These are phyloP conservation scores for Chelon labrosus DNA, from an alignment of 2,797 vertebrate genomes.

Conservation along the genomic window DNA sequence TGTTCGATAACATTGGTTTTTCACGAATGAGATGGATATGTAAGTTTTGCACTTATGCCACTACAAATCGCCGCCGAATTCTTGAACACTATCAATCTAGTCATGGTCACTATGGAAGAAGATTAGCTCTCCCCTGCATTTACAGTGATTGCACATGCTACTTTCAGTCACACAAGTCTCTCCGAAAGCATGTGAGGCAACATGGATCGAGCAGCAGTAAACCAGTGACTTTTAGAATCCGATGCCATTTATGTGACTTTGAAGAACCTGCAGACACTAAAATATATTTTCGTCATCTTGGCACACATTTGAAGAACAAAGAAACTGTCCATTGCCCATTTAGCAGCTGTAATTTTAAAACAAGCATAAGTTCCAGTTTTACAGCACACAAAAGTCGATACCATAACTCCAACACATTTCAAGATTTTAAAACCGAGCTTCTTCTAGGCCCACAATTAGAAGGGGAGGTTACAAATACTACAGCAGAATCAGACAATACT, in stretches of 20 bases:
- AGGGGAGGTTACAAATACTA: too few relatives aligned
- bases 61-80: conserved; percentile 1
- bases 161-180: background rate
- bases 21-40: conserved; percentile 17
- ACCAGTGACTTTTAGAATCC: conserved; percentile 18
- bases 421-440: too few relatives aligned
- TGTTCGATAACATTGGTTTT: too few relatives aligned
- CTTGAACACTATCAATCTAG: background rate
- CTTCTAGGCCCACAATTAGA: too few relatives aligned
- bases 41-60: conserved; percentile 9
- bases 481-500: conserved; percentile 2
- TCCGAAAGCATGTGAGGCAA: conserved; percentile 2
- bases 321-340: conserved; percentile 6
- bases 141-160: conserved; percentile 13
- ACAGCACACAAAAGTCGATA: conserved; percentile 17
- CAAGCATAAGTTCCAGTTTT: conserved; percentile 21
- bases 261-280: background rate
- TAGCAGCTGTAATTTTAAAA: conserved; percentile 20
- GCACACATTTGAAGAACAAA: conserved; percentile 5
- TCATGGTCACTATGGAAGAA: conserved; percentile 9
- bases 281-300: conserved; percentile 5
- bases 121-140: conserved; percentile 6
- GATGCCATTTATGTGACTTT: conserved; percentile 3
- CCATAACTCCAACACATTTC: too few relatives aligned
- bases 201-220: background rate